Evolutionary conservation across 2,888 invertebrate genomes (phyloP).

Genomic region (Uloborus plumipes): DNA sequence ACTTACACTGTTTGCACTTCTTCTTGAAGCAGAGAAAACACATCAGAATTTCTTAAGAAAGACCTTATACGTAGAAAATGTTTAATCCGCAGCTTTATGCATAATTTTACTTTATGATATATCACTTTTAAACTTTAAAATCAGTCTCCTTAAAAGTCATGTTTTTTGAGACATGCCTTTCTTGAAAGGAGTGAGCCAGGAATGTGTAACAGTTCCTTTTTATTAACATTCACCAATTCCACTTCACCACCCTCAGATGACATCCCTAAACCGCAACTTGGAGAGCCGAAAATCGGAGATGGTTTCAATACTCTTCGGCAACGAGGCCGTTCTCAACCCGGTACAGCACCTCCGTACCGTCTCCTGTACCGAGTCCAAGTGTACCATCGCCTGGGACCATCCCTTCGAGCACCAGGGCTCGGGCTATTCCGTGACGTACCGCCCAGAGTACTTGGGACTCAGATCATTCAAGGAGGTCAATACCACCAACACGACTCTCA

Average conservation of each 20-base stretch:
- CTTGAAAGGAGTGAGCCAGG: too few relatives aligned
- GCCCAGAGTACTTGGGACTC: conserved; percentile 68
- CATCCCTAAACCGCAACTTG: conserved; percentile 78
- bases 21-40: too few relatives aligned
- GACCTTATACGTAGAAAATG: too few relatives aligned
- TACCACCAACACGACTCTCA: conserved; percentile 27
- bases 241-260: conserved; percentile 73
- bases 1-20: too few relatives aligned
- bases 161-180: too few relatives aligned
- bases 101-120: too few relatives aligned
- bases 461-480: background rate
- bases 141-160: too few relatives aligned
- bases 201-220: too few relatives aligned
- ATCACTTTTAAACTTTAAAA: too few relatives aligned
- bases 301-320: conserved; percentile 77
- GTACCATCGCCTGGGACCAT: conserved; percentile 77
- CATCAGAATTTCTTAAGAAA: too few relatives aligned
- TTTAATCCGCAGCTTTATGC: too few relatives aligned
- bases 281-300: conserved; percentile 78
- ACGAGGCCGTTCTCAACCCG: conserved; percentile 77
- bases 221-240: too few relatives aligned
- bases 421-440: conserved; percentile 76
- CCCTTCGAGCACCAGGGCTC: conserved; percentile 74
- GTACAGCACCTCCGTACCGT: conserved; percentile 75
- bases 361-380: conserved; percentile 74